Percentiles rank a stretch among this genome's conserved stretches.
phyloP scores from a whole-genome alignment of 2,888 invertebrate species.

The Tromatobia lineatoria region DNA sequence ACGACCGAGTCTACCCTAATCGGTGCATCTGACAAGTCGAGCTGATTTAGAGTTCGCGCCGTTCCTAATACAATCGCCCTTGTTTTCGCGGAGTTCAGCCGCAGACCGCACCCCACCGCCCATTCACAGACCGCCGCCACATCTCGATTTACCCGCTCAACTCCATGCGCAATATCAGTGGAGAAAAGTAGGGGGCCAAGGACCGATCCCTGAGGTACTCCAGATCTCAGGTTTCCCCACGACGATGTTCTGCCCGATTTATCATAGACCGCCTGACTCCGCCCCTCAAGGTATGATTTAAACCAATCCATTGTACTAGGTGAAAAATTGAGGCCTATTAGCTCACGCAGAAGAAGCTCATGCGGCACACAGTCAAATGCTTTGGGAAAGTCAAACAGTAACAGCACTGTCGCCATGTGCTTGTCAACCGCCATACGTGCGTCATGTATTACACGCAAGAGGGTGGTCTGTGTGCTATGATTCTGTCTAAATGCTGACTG shows the following conservation, averaged over 20 bases:
- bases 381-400: neutral
- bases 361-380: too few relatives aligned
- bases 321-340: neutral
- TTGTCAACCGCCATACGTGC: neutral
- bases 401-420: neutral
- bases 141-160: neutral
- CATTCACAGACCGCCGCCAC: neutral
- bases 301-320: neutral
- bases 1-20: neutral
- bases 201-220: slow-evolving; percentile 51
- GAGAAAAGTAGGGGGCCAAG: slow-evolving; percentile 43
- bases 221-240: neutral
- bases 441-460: neutral
- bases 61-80: neutral
- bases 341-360: too few relatives aligned
- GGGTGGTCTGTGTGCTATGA: neutral
- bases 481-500: neutral
- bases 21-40: neutral
- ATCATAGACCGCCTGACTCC: neutral
- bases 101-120: neutral
- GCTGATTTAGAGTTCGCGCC: neutral
- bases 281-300: slow-evolving; percentile 19
- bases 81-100: neutral
- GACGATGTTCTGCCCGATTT: neutral
- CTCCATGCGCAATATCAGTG: neutral